phyloP scores from a whole-genome alignment of 2,797 vertebrate genomes.

The Lutjanus argentimaculatus region DNA sequence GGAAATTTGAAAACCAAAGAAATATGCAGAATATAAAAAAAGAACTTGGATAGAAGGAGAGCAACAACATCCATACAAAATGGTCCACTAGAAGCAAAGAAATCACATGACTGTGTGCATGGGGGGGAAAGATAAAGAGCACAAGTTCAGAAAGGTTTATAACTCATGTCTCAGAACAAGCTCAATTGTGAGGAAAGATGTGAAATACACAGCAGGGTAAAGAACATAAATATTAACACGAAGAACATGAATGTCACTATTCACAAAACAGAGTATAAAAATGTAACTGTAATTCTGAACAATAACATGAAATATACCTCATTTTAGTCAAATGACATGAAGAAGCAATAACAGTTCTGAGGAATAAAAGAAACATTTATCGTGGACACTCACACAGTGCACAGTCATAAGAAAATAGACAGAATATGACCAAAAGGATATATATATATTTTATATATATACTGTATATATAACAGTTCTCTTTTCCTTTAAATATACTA shows the following conservation, averaged over 20 bases:
- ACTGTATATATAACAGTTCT: conserved; percentile 47
- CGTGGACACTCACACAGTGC: conserved; percentile 68
- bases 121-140: conserved; percentile 31
- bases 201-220: conserved; percentile 7
- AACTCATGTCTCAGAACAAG: conserved; percentile 26
- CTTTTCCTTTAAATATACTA: conserved; percentile 59
- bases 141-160: conserved; percentile 33
- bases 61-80: conserved; percentile 68
- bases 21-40: conserved; percentile 61
- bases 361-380: conserved; percentile 60
- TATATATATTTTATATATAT: conserved; percentile 16
- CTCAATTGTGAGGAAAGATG: conserved; percentile 9
- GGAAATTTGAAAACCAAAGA: conserved; percentile 34
- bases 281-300: conserved; percentile 31
- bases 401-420: conserved; percentile 83
- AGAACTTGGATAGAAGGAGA: conserved; percentile 50
- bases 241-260: conserved; percentile 52
- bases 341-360: conserved; percentile 45
- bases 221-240: conserved; percentile 31
- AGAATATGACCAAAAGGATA: conserved; percentile 62
- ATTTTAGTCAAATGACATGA: conserved; percentile 46
- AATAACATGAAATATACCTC: conserved; percentile 47
- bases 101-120: conserved; percentile 33
- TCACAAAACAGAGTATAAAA: conserved; percentile 54
- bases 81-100: conserved; percentile 52